These are phyloP conservation scores for Tachysurus vachellii DNA, from an alignment of 2,113 vertebrate species.

Conservation along the genomic window DNA sequence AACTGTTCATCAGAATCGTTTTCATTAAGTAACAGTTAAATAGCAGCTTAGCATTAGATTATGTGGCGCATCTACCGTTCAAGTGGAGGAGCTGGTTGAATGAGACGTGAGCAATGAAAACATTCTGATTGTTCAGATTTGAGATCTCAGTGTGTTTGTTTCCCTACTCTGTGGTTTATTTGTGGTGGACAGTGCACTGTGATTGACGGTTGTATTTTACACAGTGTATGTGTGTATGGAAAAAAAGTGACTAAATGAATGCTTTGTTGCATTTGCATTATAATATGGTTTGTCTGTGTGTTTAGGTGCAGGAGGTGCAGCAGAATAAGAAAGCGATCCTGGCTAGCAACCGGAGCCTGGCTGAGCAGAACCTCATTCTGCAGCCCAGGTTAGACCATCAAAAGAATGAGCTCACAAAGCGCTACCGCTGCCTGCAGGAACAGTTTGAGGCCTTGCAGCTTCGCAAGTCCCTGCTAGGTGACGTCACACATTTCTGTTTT, in stretches of 20 bases:
- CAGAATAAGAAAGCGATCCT: slow-evolving; percentile 90
- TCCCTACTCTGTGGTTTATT: too few species aligned
- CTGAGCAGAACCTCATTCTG: slow-evolving; percentile 88
- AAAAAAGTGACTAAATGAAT: neutral
- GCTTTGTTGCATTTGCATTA: neutral
- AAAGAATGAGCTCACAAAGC: slow-evolving; percentile 84
- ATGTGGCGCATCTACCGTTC: neutral
- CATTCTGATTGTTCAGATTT: neutral
- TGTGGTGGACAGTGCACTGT: neutral
- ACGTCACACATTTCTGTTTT: neutral
- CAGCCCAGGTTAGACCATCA: slow-evolving; percentile 86
- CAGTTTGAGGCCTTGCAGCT: slow-evolving; percentile 90
- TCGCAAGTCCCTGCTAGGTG: slow-evolving; percentile 77
- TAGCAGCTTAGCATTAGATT: neutral
- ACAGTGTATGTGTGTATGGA: neutral
- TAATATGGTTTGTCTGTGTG: slow-evolving; percentile 1
- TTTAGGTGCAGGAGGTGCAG: slow-evolving; percentile 86
- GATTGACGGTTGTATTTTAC: neutral
- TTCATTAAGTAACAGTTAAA: neutral
- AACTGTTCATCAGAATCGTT: neutral
- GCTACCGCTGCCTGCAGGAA: slow-evolving; percentile 83
- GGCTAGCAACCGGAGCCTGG: slow-evolving; percentile 87
- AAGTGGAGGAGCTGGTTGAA: neutral
- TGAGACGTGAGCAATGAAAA: too few species aligned
- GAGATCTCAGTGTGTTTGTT: neutral